Conservation (phyloP, 2,888 invertebrate genomes). For the Eremobia ochroleuca region DNA sequence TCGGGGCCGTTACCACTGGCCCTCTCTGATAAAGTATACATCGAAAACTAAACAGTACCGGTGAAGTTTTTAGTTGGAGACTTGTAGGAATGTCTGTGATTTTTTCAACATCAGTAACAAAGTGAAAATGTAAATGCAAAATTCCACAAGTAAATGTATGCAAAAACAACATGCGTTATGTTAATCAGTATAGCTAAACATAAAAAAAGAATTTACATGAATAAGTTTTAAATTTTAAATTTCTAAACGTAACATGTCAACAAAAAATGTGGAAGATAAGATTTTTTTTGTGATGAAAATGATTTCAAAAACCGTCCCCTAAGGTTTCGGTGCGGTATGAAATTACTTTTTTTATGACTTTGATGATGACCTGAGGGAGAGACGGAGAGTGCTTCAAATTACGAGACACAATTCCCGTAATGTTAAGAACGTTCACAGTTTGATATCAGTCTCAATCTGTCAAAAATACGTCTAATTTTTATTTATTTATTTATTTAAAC, state of each 20-base stretch:
- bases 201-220: not conserved
- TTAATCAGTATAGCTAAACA: not conserved
- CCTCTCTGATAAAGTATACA: not conserved
- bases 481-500: too few relatives aligned
- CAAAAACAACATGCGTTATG: not conserved
- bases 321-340: not conserved
- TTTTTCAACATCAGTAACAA: not conserved
- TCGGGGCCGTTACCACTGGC: too few relatives aligned
- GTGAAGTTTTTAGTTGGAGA: not conserved
- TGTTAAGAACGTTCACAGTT: too few relatives aligned
- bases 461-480: too few relatives aligned
- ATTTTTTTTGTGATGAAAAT: not conserved
- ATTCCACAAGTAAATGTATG: not conserved
- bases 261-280: not conserved
- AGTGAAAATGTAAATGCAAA: slow-evolving; percentile 4
- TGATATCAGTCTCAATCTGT: too few relatives aligned
- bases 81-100: not conserved
- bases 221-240: not conserved
- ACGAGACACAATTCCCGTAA: too few relatives aligned
- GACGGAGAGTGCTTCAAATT: too few relatives aligned
- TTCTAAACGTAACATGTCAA: not conserved
- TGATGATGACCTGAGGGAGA: not conserved
- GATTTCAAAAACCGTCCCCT: not conserved
- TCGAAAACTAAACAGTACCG: not conserved
- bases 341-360: not conserved